Percentiles rank a stretch among this genome's conserved stretches.
These are phyloP conservation scores for Tragelaphus buxtoni DNA, from an alignment of 2,113 vertebrate genomes.

Conservation along the genomic window DNA sequence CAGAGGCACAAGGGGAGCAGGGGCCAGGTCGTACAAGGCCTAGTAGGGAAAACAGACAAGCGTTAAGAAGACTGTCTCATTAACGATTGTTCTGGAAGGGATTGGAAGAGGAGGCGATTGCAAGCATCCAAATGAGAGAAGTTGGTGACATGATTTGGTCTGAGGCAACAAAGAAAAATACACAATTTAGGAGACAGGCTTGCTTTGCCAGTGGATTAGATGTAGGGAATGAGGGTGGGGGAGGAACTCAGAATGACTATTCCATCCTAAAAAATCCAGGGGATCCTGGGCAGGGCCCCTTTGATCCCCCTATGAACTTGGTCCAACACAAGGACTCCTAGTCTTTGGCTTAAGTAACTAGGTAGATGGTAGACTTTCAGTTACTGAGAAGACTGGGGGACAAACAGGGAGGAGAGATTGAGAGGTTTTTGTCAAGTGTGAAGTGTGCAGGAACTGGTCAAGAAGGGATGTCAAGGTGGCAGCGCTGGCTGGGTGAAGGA, in stretches of 20 bases:
- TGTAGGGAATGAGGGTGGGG: background rate
- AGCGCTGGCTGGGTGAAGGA: background rate
- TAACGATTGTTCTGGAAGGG: background rate
- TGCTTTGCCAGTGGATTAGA: background rate
- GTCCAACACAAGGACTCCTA: background rate
- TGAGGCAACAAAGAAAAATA: background rate
- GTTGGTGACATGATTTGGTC: background rate
- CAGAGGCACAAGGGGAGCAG: background rate
- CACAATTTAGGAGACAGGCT: background rate
- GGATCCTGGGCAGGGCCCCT: background rate
- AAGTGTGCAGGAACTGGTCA: background rate
- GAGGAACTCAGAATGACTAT: background rate
- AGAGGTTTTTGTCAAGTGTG: background rate
- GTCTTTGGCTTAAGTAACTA: background rate
- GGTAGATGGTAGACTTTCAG: background rate
- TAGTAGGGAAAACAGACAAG: background rate
- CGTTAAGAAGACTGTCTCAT: background rate
- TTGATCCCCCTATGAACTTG: background rate
- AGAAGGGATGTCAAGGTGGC: background rate
- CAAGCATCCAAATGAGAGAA: background rate
- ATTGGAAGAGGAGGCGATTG: background rate
- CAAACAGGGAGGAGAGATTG: background rate
- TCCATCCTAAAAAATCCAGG: background rate
- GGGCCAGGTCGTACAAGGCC: background rate
- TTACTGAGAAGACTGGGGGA: background rate